phyloP scores from a whole-genome alignment of 1,140 invertebrate species.

The Druon quercuslanigerum region DNA sequence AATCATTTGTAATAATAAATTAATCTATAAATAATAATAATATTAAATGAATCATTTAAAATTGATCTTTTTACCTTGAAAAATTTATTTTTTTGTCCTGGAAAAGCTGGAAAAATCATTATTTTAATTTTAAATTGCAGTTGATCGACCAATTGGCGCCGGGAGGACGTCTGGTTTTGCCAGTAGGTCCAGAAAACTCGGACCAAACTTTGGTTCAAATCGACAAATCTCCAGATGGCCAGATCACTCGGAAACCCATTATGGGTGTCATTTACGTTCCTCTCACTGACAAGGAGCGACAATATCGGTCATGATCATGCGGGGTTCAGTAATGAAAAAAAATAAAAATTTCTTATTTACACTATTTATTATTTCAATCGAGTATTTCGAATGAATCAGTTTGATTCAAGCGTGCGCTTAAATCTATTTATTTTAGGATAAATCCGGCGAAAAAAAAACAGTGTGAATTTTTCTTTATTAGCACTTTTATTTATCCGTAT shows the following conservation, averaged over 20 bases:
- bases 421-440: not conserved
- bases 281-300: conserved; percentile 90
- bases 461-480: not conserved
- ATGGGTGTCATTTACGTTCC: conserved; percentile 99
- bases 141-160: conserved; percentile 84
- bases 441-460: not conserved
- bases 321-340: conserved; percentile 51
- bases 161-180: conserved; percentile 93
- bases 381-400: no score
- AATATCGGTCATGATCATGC: conserved; percentile 73
- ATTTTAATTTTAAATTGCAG: conserved; percentile 63
- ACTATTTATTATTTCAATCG: not conserved
- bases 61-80: no score
- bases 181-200: conserved; percentile 89
- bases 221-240: conserved; percentile 90
- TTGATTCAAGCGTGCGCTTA: not conserved
- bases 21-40: no score
- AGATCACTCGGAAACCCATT: conserved; percentile 84
- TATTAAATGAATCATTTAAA: no score
- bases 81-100: no score
- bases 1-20: no score
- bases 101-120: no score
- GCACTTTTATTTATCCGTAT: not conserved
- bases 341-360: conserved; percentile 32
- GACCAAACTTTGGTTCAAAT: conserved; percentile 90